Evolutionary conservation across 2,113 vertebrate genomes (phyloP), one percentile per base, ranked within the genome.

Genomic region (Odocoileus virginianus): DNA sequence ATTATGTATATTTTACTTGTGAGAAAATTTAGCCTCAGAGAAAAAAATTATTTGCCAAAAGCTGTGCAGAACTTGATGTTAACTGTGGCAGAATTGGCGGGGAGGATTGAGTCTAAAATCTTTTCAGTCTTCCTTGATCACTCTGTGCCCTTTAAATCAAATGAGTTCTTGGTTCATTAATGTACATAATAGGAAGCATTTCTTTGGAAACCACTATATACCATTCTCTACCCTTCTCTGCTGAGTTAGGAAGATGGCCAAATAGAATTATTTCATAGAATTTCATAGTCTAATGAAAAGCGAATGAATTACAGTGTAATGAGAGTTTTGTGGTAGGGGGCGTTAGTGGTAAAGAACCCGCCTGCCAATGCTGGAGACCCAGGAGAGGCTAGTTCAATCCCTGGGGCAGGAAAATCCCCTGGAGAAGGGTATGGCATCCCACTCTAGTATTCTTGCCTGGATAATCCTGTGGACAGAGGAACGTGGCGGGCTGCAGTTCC

Each of bases 11-110:
- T 43, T 95, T 83, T 57, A 28, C 33, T 78, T 67, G 0, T 57
- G 33, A 64, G n/a, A 95, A 58, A 84, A 86, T 67, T 76, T 88
- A 95, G 16, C 21, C 25, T 89, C 16, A 89, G 40, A 74, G 23
- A 33, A 74, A 2, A 52, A 89, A 81, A 74, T 60, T 5, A 58
- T 21, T 82, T 81, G 5, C 17, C 6, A 67, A 64, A 78, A 58
- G n/a, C n/a, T 57, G 57, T 21, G 58, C 36, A 4, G 28, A 45
- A 43, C 74, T 88, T 86, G 10, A 33, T 78, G 11, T 78, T 55
- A 83, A 6, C 55, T 92, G 19, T 58, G 16, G 2, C 57, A 47
- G 21, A 3, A 5, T 2, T 89, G 5, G 25, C 0, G 0, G 28
- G 33, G 45, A 87, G 12, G 12, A 50, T 40, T 47, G 40, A 33